Conservation (phyloP, 2,113 vertebrate genomes). For the Ellobius talpinus region DNA sequence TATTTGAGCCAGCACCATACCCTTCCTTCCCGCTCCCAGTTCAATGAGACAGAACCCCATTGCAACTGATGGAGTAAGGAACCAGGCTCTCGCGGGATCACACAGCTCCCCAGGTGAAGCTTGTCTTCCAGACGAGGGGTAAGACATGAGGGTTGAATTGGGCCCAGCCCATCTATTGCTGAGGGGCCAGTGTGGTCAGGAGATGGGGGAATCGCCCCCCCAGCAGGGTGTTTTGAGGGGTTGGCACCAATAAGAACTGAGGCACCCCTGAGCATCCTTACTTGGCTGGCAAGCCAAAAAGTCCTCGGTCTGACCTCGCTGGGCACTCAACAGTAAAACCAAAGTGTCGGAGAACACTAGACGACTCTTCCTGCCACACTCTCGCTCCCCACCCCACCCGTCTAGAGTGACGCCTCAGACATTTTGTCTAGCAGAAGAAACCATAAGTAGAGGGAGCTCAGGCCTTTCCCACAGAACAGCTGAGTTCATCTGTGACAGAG, state of each 20-base stretch:
- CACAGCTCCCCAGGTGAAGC: not conserved
- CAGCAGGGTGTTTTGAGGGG: not conserved
- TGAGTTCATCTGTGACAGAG: not conserved
- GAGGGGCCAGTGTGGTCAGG: not conserved
- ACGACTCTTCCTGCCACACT: not conserved
- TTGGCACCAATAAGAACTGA: not conserved
- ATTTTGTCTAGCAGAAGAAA: not conserved
- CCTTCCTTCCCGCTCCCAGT: not conserved
- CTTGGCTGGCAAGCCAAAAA: not conserved
- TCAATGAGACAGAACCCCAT: not conserved
- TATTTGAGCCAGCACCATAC: not conserved
- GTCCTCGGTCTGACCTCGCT: not conserved
- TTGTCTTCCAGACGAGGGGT: not conserved
- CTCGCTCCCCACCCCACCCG: not conserved
- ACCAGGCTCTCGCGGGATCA: not conserved
- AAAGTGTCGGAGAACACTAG: not conserved
- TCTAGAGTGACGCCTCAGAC: not conserved
- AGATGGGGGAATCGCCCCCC: not conserved
- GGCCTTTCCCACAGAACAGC: not conserved
- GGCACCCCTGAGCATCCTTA: not conserved
- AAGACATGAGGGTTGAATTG: not conserved
- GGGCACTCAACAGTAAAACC: not conserved
- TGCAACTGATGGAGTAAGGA: not conserved
- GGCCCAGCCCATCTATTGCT: not conserved
- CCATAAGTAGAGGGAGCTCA: not conserved